Evolutionary conservation across 1,140 invertebrate genomes (phyloP).

Genomic region (Colletes latitarsis): DNA sequence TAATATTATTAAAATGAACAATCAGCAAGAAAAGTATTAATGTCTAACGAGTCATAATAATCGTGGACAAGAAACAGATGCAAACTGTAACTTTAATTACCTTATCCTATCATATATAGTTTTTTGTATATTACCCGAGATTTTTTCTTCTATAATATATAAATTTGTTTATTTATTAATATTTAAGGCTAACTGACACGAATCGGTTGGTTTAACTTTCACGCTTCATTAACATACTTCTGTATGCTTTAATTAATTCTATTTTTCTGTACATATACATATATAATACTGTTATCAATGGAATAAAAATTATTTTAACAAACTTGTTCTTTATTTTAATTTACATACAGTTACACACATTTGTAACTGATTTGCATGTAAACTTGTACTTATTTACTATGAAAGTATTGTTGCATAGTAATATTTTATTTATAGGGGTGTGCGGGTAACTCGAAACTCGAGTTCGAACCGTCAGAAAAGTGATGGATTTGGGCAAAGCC

Average conservation of each 20-base stretch:
- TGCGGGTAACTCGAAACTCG: too few relatives aligned
- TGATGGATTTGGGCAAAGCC: too few relatives aligned
- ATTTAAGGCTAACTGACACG: conserved; percentile 4
- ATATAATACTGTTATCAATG: conserved; percentile 29
- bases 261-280: conserved; percentile 21
- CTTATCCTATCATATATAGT: conserved; percentile 9
- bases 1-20: conserved; percentile 7
- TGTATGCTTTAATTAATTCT: conserved; percentile 18
- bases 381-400: not conserved
- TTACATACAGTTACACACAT: conserved; percentile 12
- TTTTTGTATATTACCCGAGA: conserved; percentile 12
- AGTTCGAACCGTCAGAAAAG: too few relatives aligned
- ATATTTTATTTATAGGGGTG: not conserved
- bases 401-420: not conserved
- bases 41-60: not conserved
- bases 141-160: not conserved
- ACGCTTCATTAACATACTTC: conserved; percentile 35
- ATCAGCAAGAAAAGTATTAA: not conserved
- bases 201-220: not conserved
- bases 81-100: conserved; percentile 4
- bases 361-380: conserved; percentile 8
- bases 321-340: conserved; percentile 47
- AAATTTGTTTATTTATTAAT: not conserved
- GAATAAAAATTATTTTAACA: conserved; percentile 55
- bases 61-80: not conserved